Conservation (phyloP, 1,140 invertebrate genomes). For the Reticulitermes speratus region DNA sequence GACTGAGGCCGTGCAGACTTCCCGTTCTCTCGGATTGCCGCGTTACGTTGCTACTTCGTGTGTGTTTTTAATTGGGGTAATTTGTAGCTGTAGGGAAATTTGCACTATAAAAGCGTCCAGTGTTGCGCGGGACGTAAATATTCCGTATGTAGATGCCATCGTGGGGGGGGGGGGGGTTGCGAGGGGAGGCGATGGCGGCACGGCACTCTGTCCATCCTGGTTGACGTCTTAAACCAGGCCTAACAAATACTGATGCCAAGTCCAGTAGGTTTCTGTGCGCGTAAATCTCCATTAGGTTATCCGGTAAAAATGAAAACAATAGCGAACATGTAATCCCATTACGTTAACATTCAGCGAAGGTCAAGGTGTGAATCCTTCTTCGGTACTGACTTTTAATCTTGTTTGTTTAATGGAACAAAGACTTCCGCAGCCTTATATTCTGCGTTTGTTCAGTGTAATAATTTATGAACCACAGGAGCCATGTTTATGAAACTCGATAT, state of each 20-base stretch:
- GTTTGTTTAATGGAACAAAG: too few relatives aligned
- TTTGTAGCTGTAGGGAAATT: background rate
- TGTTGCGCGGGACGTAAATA: background rate
- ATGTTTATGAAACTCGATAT: too few relatives aligned
- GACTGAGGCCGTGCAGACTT: background rate
- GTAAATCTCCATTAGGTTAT: background rate
- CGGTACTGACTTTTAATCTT: too few relatives aligned
- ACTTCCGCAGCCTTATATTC: too few relatives aligned
- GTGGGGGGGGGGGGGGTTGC: background rate
- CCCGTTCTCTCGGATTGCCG: background rate
- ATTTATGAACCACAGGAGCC: too few relatives aligned
- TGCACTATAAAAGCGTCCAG: background rate
- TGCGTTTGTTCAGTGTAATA: too few relatives aligned
- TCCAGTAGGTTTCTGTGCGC: background rate
- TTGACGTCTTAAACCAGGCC: background rate
- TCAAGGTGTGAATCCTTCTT: too few relatives aligned
- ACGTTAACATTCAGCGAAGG: background rate
- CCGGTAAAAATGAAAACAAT: background rate
- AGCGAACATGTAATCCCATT: background rate
- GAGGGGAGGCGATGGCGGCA: background rate
- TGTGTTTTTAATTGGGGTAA: slow-evolving; percentile 7
- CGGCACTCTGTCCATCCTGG: background rate
- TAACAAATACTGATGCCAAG: background rate
- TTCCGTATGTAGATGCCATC: background rate
- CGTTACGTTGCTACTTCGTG: background rate